Percentiles rank a stretch among this genome's conserved stretches.
These are phyloP conservation scores for Linepithema humile DNA, from an alignment of 1,140 invertebrate genomes.

Conservation along the genomic window DNA sequence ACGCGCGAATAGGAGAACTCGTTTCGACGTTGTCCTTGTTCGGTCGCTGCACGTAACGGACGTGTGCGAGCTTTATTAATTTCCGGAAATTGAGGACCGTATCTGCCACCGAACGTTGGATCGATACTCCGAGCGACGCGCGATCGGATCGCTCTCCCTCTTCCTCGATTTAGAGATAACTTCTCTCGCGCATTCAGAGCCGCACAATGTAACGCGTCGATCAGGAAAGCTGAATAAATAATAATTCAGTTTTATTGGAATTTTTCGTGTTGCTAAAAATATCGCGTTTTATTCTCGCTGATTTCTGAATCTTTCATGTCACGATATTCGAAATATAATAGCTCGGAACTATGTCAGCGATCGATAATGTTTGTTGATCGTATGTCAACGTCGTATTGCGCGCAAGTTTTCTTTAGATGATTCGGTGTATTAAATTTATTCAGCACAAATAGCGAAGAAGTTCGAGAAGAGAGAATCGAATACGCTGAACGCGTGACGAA, in stretches of 20 bases:
- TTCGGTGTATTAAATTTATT: slow-evolving; percentile 25
- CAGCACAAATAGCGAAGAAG: slow-evolving; percentile 16
- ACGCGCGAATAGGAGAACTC: slow-evolving; percentile 53
- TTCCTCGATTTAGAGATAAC: background rate
- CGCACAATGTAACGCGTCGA: background rate
- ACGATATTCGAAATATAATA: background rate
- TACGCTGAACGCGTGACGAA: background rate
- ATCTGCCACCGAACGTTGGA: slow-evolving; percentile 30
- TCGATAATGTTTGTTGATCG: slow-evolving; percentile 5
- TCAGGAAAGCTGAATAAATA: slow-evolving; percentile 7
- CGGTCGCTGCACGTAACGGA: slow-evolving; percentile 39
- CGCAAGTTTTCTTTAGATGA: background rate
- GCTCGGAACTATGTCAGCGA: slow-evolving; percentile 4
- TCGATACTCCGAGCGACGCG: slow-evolving; percentile 19
- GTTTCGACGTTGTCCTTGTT: slow-evolving; percentile 43
- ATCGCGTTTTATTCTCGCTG: background rate
- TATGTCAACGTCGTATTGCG: background rate
- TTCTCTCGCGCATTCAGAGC: background rate
- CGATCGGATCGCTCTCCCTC: slow-evolving; percentile 11
- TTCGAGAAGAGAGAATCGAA: background rate
- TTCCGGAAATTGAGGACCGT: slow-evolving; percentile 61
- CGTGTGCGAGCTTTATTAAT: slow-evolving; percentile 58
- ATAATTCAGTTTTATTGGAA: slow-evolving; percentile 17
- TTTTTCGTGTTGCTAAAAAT: background rate
- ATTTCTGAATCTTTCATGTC: background rate